phyloP scores from a whole-genome alignment of 1,140 invertebrate species.

The Ridgeia piscesae region DNA sequence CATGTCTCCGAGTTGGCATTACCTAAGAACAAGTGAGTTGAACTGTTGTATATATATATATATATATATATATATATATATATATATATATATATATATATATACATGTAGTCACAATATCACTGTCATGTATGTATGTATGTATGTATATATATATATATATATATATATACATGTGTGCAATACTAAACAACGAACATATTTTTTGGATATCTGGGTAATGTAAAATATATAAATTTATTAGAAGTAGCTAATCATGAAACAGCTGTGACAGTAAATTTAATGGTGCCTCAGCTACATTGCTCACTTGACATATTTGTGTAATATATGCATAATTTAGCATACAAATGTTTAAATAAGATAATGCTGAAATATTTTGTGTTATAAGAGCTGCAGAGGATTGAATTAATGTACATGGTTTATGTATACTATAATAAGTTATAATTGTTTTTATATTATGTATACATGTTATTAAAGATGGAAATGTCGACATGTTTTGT shows the following conservation, averaged over 20 bases:
- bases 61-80: too few relatives aligned
- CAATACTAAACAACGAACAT: background rate
- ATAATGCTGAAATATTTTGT: too few relatives aligned
- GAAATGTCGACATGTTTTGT: background rate
- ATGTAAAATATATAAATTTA: background rate
- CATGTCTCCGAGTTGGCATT: background rate
- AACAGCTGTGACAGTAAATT: background rate
- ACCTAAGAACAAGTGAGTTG: background rate
- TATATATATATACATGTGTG: background rate
- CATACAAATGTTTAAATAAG: background rate
- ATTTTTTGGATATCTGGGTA: background rate
- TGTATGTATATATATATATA: too few relatives aligned
- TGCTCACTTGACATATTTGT: too few relatives aligned
- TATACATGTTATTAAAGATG: background rate
- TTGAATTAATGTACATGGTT: background rate
- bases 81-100: too few relatives aligned
- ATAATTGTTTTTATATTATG: background rate
- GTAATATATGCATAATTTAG: background rate
- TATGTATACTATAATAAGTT: background rate
- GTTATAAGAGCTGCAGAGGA: too few relatives aligned
- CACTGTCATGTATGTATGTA: background rate
- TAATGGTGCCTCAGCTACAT: background rate
- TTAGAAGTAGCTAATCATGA: background rate
- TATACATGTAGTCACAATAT: background rate
- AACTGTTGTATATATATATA: too few relatives aligned